Evolutionary conservation across 2,888 invertebrate genomes (phyloP), one percentile per base, ranked within the genome.

Genomic region (Dryocosmus kuriphilus): DNA sequence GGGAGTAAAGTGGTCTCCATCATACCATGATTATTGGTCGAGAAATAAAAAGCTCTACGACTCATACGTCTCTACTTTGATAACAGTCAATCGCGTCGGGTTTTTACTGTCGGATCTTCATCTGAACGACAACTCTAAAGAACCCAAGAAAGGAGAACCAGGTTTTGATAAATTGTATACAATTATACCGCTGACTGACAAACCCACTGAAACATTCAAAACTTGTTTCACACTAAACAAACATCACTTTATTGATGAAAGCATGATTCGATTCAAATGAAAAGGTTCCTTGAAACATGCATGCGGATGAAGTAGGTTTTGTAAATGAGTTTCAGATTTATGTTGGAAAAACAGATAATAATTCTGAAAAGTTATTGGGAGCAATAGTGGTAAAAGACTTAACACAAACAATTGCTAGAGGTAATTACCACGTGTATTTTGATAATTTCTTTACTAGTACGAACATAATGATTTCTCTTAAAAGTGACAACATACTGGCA

Each of bases 351-450:
- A n/a, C n/a, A n/a, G n/a, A n/a, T n/a, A n/a, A n/a, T n/a, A n/a
- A n/a, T n/a, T n/a, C n/a, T n/a, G n/a, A n/a, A n/a, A n/a, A n/a
- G n/a, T n/a, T n/a, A n/a, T n/a, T n/a, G n/a, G n/a, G n/a, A n/a
- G n/a, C n/a, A n/a, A n/a, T n/a, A n/a, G n/a, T n/a, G n/a, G n/a
- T n/a, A n/a, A n/a, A n/a, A n/a, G n/a, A n/a, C n/a, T n/a, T n/a
- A n/a, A n/a, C 62, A 62, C 16, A 62, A 46, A 35, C 78, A 60
- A 85, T 85, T 55, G 62, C 82, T 78, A 75, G 76, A 46, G 79
- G 79, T 74, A 84, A 84, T 24, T 85, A 77, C 78, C 84, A 83
- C 38, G 51, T 85, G 88, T n/a, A n/a, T n/a, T n/a, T n/a, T n/a
- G n/a, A n/a, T n/a, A n/a, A n/a, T n/a, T n/a, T n/a, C n/a, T n/a